A percentile compares a stretch with the other conserved stretches of the same genome.
Evolutionary conservation across 2,888 invertebrate species (phyloP).

Genomic region (Oligia fasciuncula): DNA sequence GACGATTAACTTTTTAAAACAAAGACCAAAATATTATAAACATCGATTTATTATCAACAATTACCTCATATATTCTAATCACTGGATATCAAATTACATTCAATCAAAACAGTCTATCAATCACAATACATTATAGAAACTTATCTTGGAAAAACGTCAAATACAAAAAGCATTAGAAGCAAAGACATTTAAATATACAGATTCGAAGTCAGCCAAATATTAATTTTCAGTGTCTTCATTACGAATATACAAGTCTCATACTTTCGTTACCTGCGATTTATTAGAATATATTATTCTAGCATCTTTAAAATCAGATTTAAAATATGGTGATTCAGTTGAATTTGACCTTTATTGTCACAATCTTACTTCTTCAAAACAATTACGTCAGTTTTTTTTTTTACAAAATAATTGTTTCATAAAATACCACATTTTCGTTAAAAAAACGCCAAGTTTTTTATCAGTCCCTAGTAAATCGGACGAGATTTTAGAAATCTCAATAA

Average conservation of each 20-base stretch:
- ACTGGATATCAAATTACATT: conserved; percentile 82
- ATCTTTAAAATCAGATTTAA: conserved; percentile 28
- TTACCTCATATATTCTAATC: conserved; percentile 81
- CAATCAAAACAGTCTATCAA: conserved; percentile 72
- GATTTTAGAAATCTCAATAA: conserved; percentile 73
- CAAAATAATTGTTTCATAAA: conserved; percentile 18
- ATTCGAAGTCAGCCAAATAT: conserved; percentile 46
- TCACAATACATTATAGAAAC: conserved; percentile 70
- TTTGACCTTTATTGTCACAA: conserved; percentile 6
- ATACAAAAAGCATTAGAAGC: conserved; percentile 63
- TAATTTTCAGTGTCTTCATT: conserved; percentile 27
- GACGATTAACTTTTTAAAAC: not conserved
- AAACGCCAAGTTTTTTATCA: conserved; percentile 46
- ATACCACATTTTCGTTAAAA: conserved; percentile 25
- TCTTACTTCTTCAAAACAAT: conserved; percentile 9
- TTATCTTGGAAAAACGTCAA: conserved; percentile 66
- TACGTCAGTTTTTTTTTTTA: conserved; percentile 6
- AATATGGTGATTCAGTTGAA: conserved; percentile 49
- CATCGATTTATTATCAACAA: conserved; percentile 83
- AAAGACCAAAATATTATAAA: conserved; percentile 67
- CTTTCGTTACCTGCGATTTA: conserved; percentile 51
- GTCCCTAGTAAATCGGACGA: conserved; percentile 58
- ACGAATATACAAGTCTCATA: conserved; percentile 51
- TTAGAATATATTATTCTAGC: conserved; percentile 61
- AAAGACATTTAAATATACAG: not conserved